Base-by-base conservation (phyloP, 2,888 invertebrate species). In the Xestia c-nigrum region DNA sequence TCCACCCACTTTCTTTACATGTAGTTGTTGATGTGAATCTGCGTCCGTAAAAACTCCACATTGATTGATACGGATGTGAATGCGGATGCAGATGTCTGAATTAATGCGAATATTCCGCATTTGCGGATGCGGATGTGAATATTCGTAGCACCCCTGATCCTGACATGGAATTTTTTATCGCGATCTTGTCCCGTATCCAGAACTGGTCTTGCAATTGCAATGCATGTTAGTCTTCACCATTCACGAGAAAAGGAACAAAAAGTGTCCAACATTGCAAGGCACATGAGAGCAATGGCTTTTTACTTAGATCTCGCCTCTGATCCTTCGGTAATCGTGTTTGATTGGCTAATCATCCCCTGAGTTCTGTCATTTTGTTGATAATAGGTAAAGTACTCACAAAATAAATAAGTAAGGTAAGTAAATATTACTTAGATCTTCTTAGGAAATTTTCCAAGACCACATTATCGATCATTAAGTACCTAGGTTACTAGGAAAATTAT, bases 151-250 rank as follows among this genome's bases (percentile, higher is more conserved):
- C n/a, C n/a, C n/a, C n/a, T n/a, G n/a, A 79, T 72, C 52, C 46
- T 75, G 75, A 68, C 65, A 73, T 71, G 61, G 61, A 71, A 81
- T 78, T 83, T 86, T 80, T 84, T 77, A 86, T 74, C 83, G 81
- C 86, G 85, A 83, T 86, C 81, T 81, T 80, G 84, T 76, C 83
- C 86, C 71, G 85, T 77, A 85, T 83, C 66, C 79, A 88, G 85
- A 88, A 90, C 90, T 68, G 88, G 90, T 90, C 83, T 86, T 85
- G 71, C 50, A 59, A 76, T 86, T 85, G 74, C 52, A 59, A 75
- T 52, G 69, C 64, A 68, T 68, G 68, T 64, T 69, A 74, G 75
- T 80, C 68, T 66, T 71, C 68, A 81, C 74, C 72, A 82, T 85
- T 86, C 74, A 72, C 61, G 79, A 83, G 73, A 80, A 86, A 82